Conservation (phyloP, 2,113 vertebrate genomes). For the Ivindomyrus marchei region DNA sequence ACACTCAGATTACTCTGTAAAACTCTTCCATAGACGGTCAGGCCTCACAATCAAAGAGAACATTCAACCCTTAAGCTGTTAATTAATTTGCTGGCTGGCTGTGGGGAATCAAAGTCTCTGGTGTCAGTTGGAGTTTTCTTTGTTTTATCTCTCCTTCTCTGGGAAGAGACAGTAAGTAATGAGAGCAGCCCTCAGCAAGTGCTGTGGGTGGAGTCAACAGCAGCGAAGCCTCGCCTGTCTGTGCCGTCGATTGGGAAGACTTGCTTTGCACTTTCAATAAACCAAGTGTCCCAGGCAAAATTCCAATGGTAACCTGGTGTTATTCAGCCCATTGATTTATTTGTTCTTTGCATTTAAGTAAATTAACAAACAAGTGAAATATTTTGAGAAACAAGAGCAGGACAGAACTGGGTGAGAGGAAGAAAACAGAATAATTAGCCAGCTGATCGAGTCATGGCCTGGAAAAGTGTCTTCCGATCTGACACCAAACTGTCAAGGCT, state of each 20-base stretch:
- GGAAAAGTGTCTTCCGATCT: slow-evolving; percentile 40
- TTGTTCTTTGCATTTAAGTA: not conserved
- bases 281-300: not conserved
- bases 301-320: not conserved
- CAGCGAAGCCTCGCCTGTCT: not conserved
- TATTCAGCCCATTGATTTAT: not conserved
- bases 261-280: not conserved
- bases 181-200: slow-evolving; percentile 12
- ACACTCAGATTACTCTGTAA: slow-evolving; percentile 26
- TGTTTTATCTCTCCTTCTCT: slow-evolving; percentile 18
- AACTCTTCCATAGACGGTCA: slow-evolving; percentile 17
- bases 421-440: slow-evolving; percentile 33
- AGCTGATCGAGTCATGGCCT: slow-evolving; percentile 29
- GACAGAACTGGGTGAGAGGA: slow-evolving; percentile 46
- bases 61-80: slow-evolving; percentile 35
- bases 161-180: slow-evolving; percentile 24
- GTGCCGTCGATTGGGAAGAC: not conserved
- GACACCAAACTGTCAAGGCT: slow-evolving; percentile 73
- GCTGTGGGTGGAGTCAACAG: slow-evolving; percentile 2
- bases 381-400: slow-evolving; percentile 42
- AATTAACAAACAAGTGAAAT: not conserved
- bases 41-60: slow-evolving; percentile 32
- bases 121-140: slow-evolving; percentile 19
- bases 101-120: slow-evolving; percentile 26
- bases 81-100: slow-evolving; percentile 30